phyloP scores from a whole-genome alignment of 2,888 invertebrate species.

The Mimas tiliae region DNA sequence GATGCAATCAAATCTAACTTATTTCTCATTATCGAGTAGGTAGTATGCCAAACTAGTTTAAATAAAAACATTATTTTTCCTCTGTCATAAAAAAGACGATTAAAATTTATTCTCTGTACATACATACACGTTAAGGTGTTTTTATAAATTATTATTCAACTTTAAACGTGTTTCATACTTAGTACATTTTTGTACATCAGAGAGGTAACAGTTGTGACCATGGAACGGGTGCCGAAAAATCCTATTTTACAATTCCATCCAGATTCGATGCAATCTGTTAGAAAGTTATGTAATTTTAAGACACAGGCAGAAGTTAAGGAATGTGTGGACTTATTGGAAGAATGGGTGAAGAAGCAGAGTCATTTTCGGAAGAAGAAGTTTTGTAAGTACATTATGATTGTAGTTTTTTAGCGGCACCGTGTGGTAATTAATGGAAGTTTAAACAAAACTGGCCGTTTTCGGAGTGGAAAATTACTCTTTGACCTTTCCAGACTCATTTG shows the following conservation, averaged over 20 bases:
- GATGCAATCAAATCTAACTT: too few species aligned
- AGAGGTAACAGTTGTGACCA: constrained; percentile 2
- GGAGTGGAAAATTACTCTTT: too few species aligned
- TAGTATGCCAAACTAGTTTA: too few species aligned
- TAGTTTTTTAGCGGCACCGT: background rate
- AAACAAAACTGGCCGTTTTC: too few species aligned
- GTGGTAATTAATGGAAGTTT: too few species aligned
- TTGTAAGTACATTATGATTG: constrained; percentile 25
- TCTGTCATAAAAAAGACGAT: background rate
- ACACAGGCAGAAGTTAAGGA: constrained; percentile 23
- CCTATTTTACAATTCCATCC: constrained; percentile 20
- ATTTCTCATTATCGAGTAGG: too few species aligned
- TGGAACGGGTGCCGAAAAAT: constrained; percentile 25
- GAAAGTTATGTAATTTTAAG: constrained; percentile 22
- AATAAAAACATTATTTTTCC: background rate
- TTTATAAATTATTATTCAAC: background rate
- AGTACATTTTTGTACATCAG: background rate
- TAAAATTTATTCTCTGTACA: background rate
- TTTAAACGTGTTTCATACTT: background rate
- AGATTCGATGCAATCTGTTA: constrained; percentile 9
- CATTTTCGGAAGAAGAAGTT: constrained; percentile 29
- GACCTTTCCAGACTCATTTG: too few species aligned
- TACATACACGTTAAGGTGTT: background rate
- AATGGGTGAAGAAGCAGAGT: constrained; percentile 29
- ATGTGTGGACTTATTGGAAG: constrained; percentile 26